Percentiles rank a stretch among this genome's conserved stretches.
phyloP scores from a whole-genome alignment of 2,888 invertebrate genomes.

The Trileptium ribeirensis region DNA sequence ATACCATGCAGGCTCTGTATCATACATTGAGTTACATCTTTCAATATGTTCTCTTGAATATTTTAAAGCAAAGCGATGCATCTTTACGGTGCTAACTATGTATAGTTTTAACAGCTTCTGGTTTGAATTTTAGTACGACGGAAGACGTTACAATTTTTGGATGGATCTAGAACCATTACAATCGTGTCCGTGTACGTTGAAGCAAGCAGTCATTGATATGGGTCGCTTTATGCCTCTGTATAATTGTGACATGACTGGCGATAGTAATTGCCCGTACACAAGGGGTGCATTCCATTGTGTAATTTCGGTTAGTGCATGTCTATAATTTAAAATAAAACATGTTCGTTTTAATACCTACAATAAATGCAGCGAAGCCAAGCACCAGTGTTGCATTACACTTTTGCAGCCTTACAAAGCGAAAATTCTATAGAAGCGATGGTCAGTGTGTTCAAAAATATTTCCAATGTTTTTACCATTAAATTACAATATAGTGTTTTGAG shows the following conservation, averaged over 20 bases:
- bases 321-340: no score
- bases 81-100: no score
- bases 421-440: no score
- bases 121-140: conserved; percentile 39
- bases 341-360: no score
- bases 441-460: no score
- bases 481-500: no score
- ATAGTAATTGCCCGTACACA: conserved; percentile 72
- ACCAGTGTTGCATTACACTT: no score
- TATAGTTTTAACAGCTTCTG: no score
- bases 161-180: conserved; percentile 40
- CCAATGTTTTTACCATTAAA: no score
- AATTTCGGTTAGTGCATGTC: conserved; percentile 66
- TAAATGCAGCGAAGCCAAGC: no score
- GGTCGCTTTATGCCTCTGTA: conserved; percentile 81
- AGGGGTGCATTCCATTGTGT: conserved; percentile 83
- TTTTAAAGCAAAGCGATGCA: neutral
- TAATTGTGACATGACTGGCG: conserved; percentile 79
- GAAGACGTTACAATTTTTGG: conserved; percentile 39
- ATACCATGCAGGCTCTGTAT: neutral
- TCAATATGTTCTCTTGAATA: neutral
- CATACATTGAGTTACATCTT: neutral
- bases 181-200: conserved; percentile 75
- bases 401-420: no score
- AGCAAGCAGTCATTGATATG: conserved; percentile 79